Evolutionary conservation across 2,113 vertebrate genomes (phyloP), one percentile per base, ranked within the genome.

Genomic region (Caracal caracal): DNA sequence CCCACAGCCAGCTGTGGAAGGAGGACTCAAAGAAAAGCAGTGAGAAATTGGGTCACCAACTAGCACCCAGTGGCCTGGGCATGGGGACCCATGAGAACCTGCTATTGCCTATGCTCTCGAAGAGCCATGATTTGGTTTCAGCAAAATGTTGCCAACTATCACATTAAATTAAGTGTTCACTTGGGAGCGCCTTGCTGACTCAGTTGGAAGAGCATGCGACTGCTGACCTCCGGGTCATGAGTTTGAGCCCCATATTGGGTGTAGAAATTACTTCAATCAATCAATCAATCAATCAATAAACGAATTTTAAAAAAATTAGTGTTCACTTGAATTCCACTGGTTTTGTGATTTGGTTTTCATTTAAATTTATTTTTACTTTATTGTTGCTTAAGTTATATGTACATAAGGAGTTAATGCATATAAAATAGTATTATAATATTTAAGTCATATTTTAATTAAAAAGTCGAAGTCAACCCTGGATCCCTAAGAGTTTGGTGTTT

Each of bases 331-430:
- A 82, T 93, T 53, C n/a, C 16, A 53, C 19, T 81, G 24, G 22
- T 75, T 79, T 90, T 90, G 51, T 82, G 47, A 90, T 76, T 90
- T 90, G 37, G 12, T 35, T 87, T 86, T 56, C 22, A 87, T 75
- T 76, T 93, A 93, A 75, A 86, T 76, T 59, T 87, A 82, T 61
- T 79, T 85, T 85, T 37, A 22, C 40, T 82, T 81, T 35, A 76
- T 51, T 61, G 37, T 68, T 94, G 75, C 66, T 22, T 85, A 43
- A 75, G 56, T 81, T 95, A 10, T 70, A 43, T 61, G 66, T 76
- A 79, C 35, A 6, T 22, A 86, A 81, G 20, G 24, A 81, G 17
- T 61, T 76, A 85, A 94, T 75, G 88, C 4, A 19, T n/a, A 63
- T 47, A 30, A 89, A 56, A 83, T 65, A 61, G 26, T 61, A 73